Evolutionary conservation across 2,888 invertebrate species (phyloP).

Genomic region (Labia minor): DNA sequence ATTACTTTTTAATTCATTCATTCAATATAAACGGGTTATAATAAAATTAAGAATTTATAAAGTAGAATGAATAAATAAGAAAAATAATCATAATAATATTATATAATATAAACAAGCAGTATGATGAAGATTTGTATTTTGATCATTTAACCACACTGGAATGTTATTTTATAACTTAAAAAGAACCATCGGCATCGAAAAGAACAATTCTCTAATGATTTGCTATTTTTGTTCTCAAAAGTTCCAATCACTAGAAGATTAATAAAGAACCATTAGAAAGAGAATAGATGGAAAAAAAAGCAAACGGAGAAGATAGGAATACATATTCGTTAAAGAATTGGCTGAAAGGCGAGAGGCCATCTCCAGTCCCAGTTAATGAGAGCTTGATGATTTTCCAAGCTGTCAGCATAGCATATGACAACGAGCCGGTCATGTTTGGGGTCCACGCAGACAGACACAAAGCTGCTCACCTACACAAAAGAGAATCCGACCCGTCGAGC

Average conservation of each 20-base stretch:
- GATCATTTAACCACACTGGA: too few species aligned
- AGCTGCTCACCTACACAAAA: background rate
- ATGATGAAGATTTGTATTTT: too few species aligned
- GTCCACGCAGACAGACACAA: background rate
- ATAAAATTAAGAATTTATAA: too few species aligned
- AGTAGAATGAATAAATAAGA: too few species aligned
- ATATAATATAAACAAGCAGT: too few species aligned
- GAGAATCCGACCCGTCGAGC: background rate
- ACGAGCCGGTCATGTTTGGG: background rate
- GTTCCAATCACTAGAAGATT: background rate
- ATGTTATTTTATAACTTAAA: too few species aligned
- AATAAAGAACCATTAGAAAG: background rate
- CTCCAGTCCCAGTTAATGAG: background rate
- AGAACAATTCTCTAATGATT: background rate
- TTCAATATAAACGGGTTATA: too few species aligned
- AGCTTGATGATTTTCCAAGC: background rate
- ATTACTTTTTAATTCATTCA: too few species aligned
- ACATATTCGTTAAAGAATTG: background rate
- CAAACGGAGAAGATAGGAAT: background rate
- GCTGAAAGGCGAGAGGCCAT: background rate
- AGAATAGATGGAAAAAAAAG: background rate
- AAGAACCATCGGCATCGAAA: too few species aligned
- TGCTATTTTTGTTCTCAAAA: background rate
- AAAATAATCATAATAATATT: too few species aligned
- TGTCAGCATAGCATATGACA: constrained; percentile 1